phyloP scores from a whole-genome alignment of 2,797 vertebrate species.

The Melanotaenia trifasciata region DNA sequence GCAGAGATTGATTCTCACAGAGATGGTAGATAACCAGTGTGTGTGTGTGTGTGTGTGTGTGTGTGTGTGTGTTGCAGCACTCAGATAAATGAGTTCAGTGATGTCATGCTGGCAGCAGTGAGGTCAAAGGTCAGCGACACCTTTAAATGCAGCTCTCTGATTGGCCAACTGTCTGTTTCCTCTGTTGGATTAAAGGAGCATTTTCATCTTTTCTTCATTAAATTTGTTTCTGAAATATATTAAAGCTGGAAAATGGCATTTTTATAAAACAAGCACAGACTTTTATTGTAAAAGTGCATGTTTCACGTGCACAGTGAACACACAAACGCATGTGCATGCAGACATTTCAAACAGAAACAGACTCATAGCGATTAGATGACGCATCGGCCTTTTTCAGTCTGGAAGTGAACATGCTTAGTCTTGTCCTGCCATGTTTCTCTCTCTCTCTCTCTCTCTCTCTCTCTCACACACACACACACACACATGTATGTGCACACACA shows the following conservation, averaged over 20 bases:
- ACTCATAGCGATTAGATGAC: constrained; percentile 52
- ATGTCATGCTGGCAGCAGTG: constrained; percentile 23
- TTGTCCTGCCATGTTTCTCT: constrained; percentile 18
- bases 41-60: constrained; percentile 2
- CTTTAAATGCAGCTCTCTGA: constrained; percentile 14
- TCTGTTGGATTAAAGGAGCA: neutral
- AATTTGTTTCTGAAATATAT: no score
- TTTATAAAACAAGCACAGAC: neutral
- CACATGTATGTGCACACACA: constrained; percentile 8
- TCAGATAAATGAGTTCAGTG: constrained; percentile 56
- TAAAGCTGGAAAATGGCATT: no score
- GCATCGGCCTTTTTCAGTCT: constrained; percentile 30
- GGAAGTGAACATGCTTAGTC: constrained; percentile 48
- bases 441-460: no score
- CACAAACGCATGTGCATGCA: constrained; percentile 16
- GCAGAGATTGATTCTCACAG: constrained; percentile 37
- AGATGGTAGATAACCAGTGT: constrained; percentile 31
- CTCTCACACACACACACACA: neutral
- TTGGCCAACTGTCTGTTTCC: constrained; percentile 3
- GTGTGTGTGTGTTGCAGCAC: constrained; percentile 14
- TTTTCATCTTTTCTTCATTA: neutral
- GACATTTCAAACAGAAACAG: constrained; percentile 23
- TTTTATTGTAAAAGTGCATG: neutral
- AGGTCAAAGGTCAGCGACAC: constrained; percentile 32
- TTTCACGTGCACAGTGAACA: neutral